Evolutionary conservation across 2,113 vertebrate species (phyloP).

Genomic region (Gambusia affinis): DNA sequence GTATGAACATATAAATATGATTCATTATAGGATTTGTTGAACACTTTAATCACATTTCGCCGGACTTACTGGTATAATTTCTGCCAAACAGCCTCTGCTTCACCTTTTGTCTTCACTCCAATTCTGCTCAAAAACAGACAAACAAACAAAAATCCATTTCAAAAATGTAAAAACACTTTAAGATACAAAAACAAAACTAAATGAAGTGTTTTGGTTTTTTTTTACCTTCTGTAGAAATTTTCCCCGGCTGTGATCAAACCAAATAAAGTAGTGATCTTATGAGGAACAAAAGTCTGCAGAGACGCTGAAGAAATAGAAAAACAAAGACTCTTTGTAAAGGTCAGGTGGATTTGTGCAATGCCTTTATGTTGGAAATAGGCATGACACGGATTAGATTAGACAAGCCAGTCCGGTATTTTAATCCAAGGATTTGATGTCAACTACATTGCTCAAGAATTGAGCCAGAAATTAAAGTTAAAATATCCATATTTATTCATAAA

Average conservation of each 20-base stretch:
- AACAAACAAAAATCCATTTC: neutral
- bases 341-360: neutral
- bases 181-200: neutral
- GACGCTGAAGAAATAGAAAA: conserved; percentile 49
- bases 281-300: conserved; percentile 57
- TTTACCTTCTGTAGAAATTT: conserved; percentile 66
- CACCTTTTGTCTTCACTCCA: conserved; percentile 71
- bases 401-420: conserved; percentile 7
- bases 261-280: conserved; percentile 70
- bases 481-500: neutral
- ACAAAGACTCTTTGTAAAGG: conserved; percentile 30
- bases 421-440: conserved; percentile 10
- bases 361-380: conserved; percentile 25
- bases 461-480: neutral
- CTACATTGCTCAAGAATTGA: neutral
- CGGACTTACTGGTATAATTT: conserved; percentile 71
- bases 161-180: neutral
- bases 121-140: conserved; percentile 49
- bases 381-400: conserved; percentile 55
- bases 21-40: neutral
- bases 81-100: conserved; percentile 72
- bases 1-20: too few species aligned
- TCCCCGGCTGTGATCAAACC: conserved; percentile 67
- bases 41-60: neutral
- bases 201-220: neutral